These are phyloP conservation scores for Plebejus melissa DNA, from an alignment of 2,888 invertebrate species.

Conservation along the genomic window DNA sequence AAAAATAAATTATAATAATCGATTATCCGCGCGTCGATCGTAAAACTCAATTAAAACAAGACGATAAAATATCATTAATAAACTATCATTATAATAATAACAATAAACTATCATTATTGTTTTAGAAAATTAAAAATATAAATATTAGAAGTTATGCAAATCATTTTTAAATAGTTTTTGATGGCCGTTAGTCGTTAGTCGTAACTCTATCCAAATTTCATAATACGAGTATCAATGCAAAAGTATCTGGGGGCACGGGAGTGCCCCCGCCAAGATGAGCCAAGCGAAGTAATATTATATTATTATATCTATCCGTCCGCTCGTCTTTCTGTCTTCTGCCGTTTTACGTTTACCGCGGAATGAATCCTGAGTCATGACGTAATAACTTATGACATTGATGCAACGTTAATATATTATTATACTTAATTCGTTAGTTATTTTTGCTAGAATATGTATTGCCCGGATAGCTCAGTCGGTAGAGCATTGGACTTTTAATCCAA, in stretches of 20 bases:
- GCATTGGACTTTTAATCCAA: slow-evolving; percentile 85
- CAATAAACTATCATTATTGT: slow-evolving; percentile 16
- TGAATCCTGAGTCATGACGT: too few species aligned
- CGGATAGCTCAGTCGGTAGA: slow-evolving; percentile 81
- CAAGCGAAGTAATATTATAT: too few species aligned
- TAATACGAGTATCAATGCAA: neutral
- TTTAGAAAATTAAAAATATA: slow-evolving; percentile 3
- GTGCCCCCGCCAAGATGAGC: too few species aligned
- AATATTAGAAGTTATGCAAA: slow-evolving; percentile 11
- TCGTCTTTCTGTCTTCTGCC: too few species aligned
- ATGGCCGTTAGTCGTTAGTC: neutral
- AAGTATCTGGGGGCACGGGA: too few species aligned
- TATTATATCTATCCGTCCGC: too few species aligned
- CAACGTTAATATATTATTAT: too few species aligned
- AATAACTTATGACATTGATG: neutral
- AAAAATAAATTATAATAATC: neutral
- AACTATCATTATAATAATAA: slow-evolving; percentile 7
- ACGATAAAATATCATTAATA: neutral
- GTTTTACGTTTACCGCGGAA: too few species aligned
- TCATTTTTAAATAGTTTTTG: neutral
- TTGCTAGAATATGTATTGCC: slow-evolving; percentile 43
- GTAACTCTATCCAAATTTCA: neutral
- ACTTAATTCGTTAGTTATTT: slow-evolving; percentile 23
- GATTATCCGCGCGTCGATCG: neutral
- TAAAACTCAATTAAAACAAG: neutral